Base-by-base conservation (phyloP, 2,113 vertebrate genomes). In the Peromyscus polionotus region DNA sequence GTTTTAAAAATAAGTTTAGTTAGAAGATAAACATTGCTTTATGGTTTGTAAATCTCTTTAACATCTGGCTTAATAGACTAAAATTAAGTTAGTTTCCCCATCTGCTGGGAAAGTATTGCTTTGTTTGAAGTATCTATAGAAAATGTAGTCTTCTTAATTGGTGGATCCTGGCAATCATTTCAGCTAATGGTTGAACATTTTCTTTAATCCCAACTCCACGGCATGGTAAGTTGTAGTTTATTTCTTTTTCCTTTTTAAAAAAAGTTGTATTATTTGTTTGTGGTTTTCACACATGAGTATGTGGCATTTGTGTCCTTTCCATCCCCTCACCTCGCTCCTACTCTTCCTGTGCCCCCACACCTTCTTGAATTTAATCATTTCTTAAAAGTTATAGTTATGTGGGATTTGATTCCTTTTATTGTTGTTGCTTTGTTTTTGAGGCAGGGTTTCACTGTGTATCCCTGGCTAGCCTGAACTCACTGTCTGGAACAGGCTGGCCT, bases 1-100 rank as follows among this genome's bases (percentile, higher is more conserved):
- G 89, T 22, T 96, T 87, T 51, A 19, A 93, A 79, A 51, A 36
- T n/a, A 95, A 90, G 61, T n/a, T 36, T 80, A 95, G 68, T 72
- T 79, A 91, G 17, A 96, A 83, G 63, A 39, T 75, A 22, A 42
- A 45, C 11, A 85, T 92, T 89, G 33, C 65, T 89, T 94, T 77
- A 42, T 12, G n/a, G 94, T 94, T 70, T 81, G 72, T 85, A 93
- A 93, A 67, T 95, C 67, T 90, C 39, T 77, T 88, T 76, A 84
- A 59, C 16, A 42, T 81, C 33, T 95, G n/a, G 3, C 31, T 91
- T 88, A 80, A 59, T 72, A 91, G 57, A 88, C 48, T 51, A 39
- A 16, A 67, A 22, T 19, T 61, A 90, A 68, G 73, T 86, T 33
- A 72, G 42, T 65, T 79, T 96, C 24, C 26, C 26, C 75, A 0